These are phyloP conservation scores for Lytechinus variegatus DNA, from an alignment of 35 echinoderm and acorn worm genomes.

Conservation along the genomic window DNA sequence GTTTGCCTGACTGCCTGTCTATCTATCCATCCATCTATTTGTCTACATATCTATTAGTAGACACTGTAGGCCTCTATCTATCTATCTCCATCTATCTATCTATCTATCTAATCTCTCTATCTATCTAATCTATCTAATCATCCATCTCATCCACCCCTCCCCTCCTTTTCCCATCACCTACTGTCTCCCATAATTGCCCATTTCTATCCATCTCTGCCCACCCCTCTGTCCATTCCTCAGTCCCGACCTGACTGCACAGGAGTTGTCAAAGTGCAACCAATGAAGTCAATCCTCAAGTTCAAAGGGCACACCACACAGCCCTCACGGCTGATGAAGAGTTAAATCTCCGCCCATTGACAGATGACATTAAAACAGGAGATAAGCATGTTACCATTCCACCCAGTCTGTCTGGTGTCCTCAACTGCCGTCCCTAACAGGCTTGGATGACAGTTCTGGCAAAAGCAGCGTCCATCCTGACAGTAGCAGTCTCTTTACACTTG, in stretches of 20 bases:
- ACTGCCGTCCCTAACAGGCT: background rate
- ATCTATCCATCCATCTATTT: background rate
- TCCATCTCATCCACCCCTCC: no score
- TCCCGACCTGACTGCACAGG: background rate
- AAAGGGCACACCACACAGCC: conserved; percentile 40
- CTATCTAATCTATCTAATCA: background rate
- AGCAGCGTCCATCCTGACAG: no score
- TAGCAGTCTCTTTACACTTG: no score
- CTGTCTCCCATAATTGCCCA: background rate
- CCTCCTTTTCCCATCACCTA: background rate
- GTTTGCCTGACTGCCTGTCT: background rate
- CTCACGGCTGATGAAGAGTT: conserved; percentile 15
- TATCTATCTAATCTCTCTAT: background rate
- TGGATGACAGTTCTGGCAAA: background rate
- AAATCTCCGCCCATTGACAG: background rate
- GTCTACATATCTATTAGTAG: background rate
- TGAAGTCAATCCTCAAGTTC: conserved; percentile 25
- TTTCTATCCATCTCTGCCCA: background rate
- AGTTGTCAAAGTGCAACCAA: background rate
- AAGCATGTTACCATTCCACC: background rate
- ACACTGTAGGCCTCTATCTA: background rate
- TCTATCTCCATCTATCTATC: background rate
- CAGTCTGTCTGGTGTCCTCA: background rate
- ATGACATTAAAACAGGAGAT: conserved; percentile 8
- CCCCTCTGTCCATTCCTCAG: background rate